Evolutionary conservation across 2,113 vertebrate species (phyloP).

Genomic region (Zapornia atra): DNA sequence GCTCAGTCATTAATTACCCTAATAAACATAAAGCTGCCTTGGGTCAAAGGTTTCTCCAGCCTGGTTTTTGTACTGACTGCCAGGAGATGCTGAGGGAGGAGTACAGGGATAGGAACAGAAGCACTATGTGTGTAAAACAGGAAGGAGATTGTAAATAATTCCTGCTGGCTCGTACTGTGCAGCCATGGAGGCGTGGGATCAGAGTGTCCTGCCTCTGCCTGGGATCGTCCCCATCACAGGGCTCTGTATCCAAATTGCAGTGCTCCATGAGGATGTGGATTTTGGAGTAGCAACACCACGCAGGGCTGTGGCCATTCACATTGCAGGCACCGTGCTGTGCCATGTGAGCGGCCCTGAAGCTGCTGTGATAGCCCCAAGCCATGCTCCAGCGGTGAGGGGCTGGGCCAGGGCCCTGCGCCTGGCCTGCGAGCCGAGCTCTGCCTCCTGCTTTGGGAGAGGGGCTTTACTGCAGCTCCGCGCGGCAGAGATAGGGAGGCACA

Average conservation of each 20-base stretch:
- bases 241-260: background rate
- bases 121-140: background rate
- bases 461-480: fast-evolving
- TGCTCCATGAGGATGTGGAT: fast-evolving
- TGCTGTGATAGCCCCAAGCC: background rate
- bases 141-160: background rate
- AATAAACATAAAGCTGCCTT: background rate
- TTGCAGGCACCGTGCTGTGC: fast-evolving
- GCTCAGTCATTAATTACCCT: background rate
- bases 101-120: background rate
- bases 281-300: fast-evolving
- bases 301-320: fast-evolving
- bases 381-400: fast-evolving
- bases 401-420: background rate
- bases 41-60: background rate
- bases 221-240: too few species aligned
- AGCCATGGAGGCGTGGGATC: fast-evolving
- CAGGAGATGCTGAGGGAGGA: background rate
- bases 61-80: background rate
- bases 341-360: background rate
- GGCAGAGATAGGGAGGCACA: background rate
- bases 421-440: fast-evolving
- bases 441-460: background rate
- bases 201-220: fast-evolving
- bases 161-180: fast-evolving